phyloP scores from a whole-genome alignment of 2,797 vertebrate genomes.

The Synanceia verrucosa region DNA sequence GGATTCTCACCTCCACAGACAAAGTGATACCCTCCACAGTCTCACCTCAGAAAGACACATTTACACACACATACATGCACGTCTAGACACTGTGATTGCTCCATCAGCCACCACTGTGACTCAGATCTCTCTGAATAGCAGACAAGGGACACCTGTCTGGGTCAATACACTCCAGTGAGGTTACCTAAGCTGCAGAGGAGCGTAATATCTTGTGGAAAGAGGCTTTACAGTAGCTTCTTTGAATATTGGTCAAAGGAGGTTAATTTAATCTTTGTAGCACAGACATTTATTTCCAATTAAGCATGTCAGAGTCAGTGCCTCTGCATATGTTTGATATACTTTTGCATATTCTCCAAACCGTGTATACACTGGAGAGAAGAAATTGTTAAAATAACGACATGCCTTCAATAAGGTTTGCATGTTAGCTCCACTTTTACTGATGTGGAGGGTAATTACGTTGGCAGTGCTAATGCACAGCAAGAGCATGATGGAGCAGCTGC shows the following conservation, averaged over 20 bases:
- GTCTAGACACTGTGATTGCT: constrained; percentile 26
- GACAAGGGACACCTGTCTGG: constrained; percentile 32
- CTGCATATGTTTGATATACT: constrained; percentile 38
- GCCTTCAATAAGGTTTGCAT: constrained; percentile 23
- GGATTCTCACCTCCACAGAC: constrained; percentile 50
- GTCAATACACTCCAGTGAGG: constrained; percentile 21
- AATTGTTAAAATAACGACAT: constrained; percentile 37
- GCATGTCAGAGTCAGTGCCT: constrained; percentile 13
- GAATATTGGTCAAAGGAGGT: constrained; percentile 28
- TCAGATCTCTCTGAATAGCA: constrained; percentile 32
- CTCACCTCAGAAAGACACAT: constrained; percentile 21
- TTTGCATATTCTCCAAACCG: constrained; percentile 33
- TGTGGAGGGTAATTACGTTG: constrained; percentile 20
- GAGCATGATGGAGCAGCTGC: constrained; percentile 16
- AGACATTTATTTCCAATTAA: constrained; percentile 44
- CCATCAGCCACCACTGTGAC: constrained; percentile 28
- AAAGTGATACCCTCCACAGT: constrained; percentile 41
- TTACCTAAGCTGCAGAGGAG: constrained; percentile 18
- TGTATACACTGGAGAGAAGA: constrained; percentile 27
- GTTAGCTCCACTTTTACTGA: constrained; percentile 33
- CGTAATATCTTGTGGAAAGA: constrained; percentile 11
- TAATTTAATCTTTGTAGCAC: constrained; percentile 31
- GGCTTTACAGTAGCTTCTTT: neutral
- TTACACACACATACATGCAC: neutral
- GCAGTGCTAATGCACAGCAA: constrained; percentile 22